Percentiles rank a stretch among this genome's conserved stretches.
Evolutionary conservation across 2,113 vertebrate species (phyloP).

Genomic region (Myotis lucifugus): DNA sequence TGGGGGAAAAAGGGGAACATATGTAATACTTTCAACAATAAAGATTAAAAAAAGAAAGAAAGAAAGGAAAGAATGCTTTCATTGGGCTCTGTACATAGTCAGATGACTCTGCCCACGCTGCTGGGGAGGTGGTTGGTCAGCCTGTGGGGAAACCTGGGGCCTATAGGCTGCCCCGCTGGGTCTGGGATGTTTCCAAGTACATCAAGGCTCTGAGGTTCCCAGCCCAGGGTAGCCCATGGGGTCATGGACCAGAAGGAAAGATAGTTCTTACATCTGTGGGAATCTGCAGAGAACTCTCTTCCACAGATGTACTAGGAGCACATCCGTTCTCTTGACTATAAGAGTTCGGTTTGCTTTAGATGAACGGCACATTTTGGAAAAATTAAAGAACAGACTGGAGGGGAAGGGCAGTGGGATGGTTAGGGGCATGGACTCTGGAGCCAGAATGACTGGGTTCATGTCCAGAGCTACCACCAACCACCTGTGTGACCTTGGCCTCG

Average conservation of each 20-base stretch:
- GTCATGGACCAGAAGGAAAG: neutral
- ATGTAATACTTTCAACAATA: no score
- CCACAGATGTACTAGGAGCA: neutral
- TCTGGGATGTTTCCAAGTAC: neutral
- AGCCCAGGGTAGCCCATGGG: neutral
- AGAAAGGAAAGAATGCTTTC: neutral
- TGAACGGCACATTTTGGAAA: neutral
- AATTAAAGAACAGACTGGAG: neutral
- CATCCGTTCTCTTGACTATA: neutral
- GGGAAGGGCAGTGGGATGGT: neutral
- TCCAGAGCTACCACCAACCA: neutral
- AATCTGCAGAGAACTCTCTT: neutral
- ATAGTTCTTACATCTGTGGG: neutral
- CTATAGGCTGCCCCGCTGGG: neutral
- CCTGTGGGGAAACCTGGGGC: neutral
- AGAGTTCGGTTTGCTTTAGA: neutral
- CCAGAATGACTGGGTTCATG: neutral
- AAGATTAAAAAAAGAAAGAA: no score
- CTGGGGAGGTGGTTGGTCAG: neutral
- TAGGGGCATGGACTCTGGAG: neutral
- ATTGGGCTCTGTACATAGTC: neutral
- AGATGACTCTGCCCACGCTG: neutral
- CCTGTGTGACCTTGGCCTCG: neutral
- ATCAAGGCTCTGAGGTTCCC: neutral
- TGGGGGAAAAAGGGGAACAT: no score